Percentiles rank a stretch among this genome's conserved stretches.
Evolutionary conservation across 2,113 vertebrate species (phyloP).

Genomic region (Hippolais icterina): DNA sequence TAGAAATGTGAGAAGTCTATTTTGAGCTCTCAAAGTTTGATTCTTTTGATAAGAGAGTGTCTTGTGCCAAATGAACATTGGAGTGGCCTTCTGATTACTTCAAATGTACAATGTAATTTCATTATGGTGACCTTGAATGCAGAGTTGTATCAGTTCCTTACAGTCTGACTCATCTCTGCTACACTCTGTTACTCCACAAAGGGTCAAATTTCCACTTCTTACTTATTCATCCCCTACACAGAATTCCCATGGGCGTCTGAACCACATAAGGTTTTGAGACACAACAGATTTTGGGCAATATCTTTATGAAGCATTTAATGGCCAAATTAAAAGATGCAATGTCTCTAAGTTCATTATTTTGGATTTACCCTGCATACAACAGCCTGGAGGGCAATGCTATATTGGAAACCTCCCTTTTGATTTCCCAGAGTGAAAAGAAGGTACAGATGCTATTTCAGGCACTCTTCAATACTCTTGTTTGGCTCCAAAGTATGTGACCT

Average conservation of each 20-base stretch:
- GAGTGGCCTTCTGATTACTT: not conserved
- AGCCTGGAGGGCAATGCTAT: not conserved
- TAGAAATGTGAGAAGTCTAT: slow-evolving; percentile 15
- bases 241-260: not conserved
- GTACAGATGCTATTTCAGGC: not conserved
- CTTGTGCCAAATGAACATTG: slow-evolving; percentile 24
- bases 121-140: slow-evolving; percentile 19
- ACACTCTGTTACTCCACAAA: not conserved
- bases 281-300: not conserved
- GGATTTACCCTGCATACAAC: not conserved
- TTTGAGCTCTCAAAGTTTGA: not conserved
- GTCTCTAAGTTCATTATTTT: not conserved
- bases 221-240: not conserved
- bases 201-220: not conserved
- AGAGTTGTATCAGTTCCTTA: not conserved
- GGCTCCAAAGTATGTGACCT: not conserved
- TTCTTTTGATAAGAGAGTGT: not conserved
- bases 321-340: not conserved
- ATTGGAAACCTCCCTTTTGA: not conserved
- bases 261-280: not conserved
- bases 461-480: not conserved
- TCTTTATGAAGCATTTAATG: not conserved
- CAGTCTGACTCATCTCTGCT: not conserved
- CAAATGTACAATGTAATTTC: not conserved
- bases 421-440: not conserved